Base-by-base conservation (phyloP, 2,888 invertebrate genomes). In the Unio delphinus region DNA sequence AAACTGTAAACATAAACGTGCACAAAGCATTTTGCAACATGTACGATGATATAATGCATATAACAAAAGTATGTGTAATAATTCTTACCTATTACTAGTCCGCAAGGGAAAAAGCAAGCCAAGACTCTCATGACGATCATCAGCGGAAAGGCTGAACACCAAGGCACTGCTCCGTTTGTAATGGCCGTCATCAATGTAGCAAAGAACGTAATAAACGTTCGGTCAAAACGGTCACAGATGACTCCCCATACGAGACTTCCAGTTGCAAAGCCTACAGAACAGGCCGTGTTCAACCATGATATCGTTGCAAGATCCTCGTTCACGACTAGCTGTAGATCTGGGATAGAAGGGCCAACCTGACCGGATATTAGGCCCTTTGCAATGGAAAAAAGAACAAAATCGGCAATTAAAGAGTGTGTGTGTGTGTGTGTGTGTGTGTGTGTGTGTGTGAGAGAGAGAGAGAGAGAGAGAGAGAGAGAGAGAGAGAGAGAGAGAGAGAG, bases 131-230 rank as follows among this genome's bases (percentile, higher is more conserved):
- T 78, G 6, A 80, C 66, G 60, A 85, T 75, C 73, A 90, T 83
- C 8, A 85, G 60, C 28, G 75, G 73, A 57, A 88, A 77, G n/a
- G 77, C 72, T 17, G 76, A 72, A 69, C 88, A 88, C 87, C 88
- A 89, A 2, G 90, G 90, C 23, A 85, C 83, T 5, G 85, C 74
- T 7, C 84, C 86, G 4, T 88, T 84, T n/a, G 85, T 84, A 1
- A 89, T 70, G 6, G 87, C 85, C 62, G 86, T 86, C 34, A 84
- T 80, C 23, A 89, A 69, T 55, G 90, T 79, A 18, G 86, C 81
- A n/a, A 87, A 63, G 58, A 87, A 86, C 15, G 90, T 80, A 30
- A 90, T 77, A 57, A 88, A 85, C 34, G 86, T 79, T 64, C 88
- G 86, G 70, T 83, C 76, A 26, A 72, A 62, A 57, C 68, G 69